Evolutionary conservation across 2,888 invertebrate genomes (phyloP).

Genomic region (Tromatobia lineatoria): DNA sequence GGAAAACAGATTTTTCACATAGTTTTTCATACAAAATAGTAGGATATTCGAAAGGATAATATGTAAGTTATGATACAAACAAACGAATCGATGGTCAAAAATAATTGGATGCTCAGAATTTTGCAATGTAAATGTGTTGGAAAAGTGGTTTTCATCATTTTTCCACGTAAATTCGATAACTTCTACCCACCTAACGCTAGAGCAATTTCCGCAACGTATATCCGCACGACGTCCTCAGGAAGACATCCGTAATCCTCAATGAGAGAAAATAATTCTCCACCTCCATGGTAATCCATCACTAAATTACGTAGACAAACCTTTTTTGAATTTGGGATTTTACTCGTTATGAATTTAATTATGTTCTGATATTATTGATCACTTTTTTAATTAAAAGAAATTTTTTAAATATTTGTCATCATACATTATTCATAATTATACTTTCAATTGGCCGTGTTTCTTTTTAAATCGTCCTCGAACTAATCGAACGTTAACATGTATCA

Average conservation of each 20-base stretch:
- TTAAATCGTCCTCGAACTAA: too few relatives aligned
- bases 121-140: too few relatives aligned
- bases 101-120: not conserved
- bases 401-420: too few relatives aligned
- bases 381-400: too few relatives aligned
- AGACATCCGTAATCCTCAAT: slow-evolving; percentile 91
- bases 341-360: not conserved
- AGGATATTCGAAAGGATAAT: too few relatives aligned
- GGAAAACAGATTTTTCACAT: too few relatives aligned
- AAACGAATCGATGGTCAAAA: too few relatives aligned
- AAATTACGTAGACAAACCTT: slow-evolving; percentile 44
- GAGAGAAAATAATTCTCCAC: slow-evolving; percentile 93
- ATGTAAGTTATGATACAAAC: too few relatives aligned
- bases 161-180: slow-evolving; percentile 21
- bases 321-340: not conserved
- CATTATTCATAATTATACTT: too few relatives aligned
- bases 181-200: slow-evolving; percentile 92
- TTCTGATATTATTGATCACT: not conserved
- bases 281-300: slow-evolving; percentile 95
- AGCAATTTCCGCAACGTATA: slow-evolving; percentile 95
- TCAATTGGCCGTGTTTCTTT: too few relatives aligned
- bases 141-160: not conserved
- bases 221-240: slow-evolving; percentile 92
- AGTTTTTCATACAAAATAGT: too few relatives aligned
- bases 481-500: too few relatives aligned